Evolutionary conservation across 1,140 invertebrate genomes (phyloP).

Genomic region (Scaptomyza montana): DNA sequence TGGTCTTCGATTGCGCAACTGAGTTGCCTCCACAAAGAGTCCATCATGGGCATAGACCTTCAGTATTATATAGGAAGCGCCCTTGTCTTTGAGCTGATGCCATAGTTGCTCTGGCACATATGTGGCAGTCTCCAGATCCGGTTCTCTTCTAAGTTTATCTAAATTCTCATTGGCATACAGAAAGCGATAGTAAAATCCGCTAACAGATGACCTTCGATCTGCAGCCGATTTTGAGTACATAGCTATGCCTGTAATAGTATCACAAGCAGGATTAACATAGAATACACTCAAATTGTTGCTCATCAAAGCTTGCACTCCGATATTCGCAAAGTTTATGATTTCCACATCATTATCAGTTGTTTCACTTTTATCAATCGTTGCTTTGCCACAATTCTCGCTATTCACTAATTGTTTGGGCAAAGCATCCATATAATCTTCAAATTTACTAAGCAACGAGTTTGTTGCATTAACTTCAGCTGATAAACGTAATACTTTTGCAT

Average conservation of each 20-base stretch:
- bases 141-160: constrained; percentile 31
- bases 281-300: constrained; percentile 70
- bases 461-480: constrained; percentile 70
- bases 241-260: constrained; percentile 67
- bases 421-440: constrained; percentile 67
- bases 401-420: constrained; percentile 50
- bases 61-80: constrained; percentile 52
- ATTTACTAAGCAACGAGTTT: constrained; percentile 59
- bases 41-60: constrained; percentile 71
- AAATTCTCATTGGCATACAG: constrained; percentile 51
- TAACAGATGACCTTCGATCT: neutral
- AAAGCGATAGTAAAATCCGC: constrained; percentile 58
- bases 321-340: constrained; percentile 12
- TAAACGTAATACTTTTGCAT: constrained; percentile 42
- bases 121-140: constrained; percentile 52
- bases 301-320: constrained; percentile 58
- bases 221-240: constrained; percentile 31
- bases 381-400: constrained; percentile 16
- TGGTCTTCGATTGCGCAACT: constrained; percentile 32
- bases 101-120: constrained; percentile 61
- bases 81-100: constrained; percentile 10
- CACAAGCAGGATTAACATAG: constrained; percentile 68
- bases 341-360: constrained; percentile 19
- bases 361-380: neutral
- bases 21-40: constrained; percentile 66